Conservation (phyloP, 2,113 vertebrate species). For the Campylorhamphus procurvoides region DNA sequence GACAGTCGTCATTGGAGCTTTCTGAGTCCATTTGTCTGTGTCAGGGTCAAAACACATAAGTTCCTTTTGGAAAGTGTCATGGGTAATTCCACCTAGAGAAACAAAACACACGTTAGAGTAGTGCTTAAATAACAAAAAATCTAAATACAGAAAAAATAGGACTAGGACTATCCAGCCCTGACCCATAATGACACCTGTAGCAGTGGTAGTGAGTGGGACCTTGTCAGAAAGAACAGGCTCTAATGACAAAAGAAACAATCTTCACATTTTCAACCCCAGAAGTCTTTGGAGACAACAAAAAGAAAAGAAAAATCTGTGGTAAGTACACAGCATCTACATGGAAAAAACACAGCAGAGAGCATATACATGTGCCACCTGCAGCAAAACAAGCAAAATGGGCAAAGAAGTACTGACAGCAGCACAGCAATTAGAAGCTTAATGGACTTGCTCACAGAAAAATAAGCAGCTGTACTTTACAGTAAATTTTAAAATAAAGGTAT, state of each 20-base stretch:
- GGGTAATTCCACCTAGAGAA: constrained; percentile 92
- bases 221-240: neutral
- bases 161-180: neutral
- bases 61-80: constrained; percentile 99
- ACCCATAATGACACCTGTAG: neutral
- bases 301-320: neutral
- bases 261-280: neutral
- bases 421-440: neutral
- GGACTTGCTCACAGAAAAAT: neutral
- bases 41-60: constrained; percentile 99
- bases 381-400: neutral
- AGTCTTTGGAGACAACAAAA: neutral
- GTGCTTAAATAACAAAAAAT: neutral
- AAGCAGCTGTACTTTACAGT: neutral
- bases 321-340: neutral
- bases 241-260: neutral
- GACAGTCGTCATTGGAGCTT: constrained; percentile 96
- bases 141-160: neutral
- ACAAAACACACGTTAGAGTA: neutral
- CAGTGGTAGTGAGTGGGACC: neutral
- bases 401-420: neutral
- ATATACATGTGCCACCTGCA: neutral
- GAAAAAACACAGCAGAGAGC: neutral
- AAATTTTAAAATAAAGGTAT: neutral
- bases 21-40: constrained; percentile 97